Evolutionary conservation across 2,888 invertebrate genomes (phyloP).

Genomic region (Tortricodes alternella): DNA sequence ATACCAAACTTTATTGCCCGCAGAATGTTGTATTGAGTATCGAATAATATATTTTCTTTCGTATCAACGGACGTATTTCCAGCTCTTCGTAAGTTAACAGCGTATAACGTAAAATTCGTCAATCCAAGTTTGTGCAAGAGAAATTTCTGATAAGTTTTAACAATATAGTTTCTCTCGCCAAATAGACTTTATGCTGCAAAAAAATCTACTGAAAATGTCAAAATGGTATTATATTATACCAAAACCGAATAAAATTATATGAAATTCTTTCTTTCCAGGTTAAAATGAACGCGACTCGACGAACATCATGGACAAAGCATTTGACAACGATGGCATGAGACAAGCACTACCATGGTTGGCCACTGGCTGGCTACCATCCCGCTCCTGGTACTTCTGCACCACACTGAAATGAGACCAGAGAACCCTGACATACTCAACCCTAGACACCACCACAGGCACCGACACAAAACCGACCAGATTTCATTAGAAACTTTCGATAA

Average conservation of each 20-base stretch:
- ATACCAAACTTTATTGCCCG: too few species aligned
- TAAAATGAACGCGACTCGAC: conserved; percentile 53
- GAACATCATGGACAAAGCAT: conserved; percentile 57
- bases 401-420: conserved; percentile 60
- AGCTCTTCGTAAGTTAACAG: too few species aligned
- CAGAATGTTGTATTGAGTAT: too few species aligned
- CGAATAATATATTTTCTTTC: too few species aligned
- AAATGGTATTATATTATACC: background rate
- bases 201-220: too few species aligned
- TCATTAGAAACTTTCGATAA: conserved; percentile 14
- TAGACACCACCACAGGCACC: conserved; percentile 55
- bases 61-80: too few species aligned
- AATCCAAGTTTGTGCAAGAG: too few species aligned
- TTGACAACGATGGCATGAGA: conserved; percentile 63
- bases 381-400: conserved; percentile 55
- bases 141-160: too few species aligned
- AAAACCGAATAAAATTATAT: too few species aligned
- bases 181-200: too few species aligned
- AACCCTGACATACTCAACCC: conserved; percentile 47
- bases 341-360: conserved; percentile 62
- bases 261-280: conserved; percentile 59
- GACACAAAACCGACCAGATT: conserved; percentile 27
- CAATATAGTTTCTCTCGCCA: too few species aligned
- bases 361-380: conserved; percentile 65
- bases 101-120: too few species aligned